Evolutionary conservation across 2,113 vertebrate species (phyloP).

Genomic region (Silurus glanis): DNA sequence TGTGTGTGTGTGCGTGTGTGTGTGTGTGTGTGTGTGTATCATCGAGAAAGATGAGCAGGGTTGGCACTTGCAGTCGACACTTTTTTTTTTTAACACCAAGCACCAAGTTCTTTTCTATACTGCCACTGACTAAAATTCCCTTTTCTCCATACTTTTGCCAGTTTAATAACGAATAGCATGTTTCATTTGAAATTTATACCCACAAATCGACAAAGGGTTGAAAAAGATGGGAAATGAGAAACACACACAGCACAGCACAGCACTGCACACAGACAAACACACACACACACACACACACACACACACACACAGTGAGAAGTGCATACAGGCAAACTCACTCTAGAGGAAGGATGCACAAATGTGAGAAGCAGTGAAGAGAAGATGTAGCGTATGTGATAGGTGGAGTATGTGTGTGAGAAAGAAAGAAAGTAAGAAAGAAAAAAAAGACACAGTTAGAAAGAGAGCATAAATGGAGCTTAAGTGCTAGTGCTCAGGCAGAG

Average conservation of each 20-base stretch:
- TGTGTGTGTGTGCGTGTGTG: not conserved
- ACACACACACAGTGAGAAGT: not conserved
- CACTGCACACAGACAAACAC: not conserved
- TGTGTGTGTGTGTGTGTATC: not conserved
- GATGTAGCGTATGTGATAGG: slow-evolving; percentile 6
- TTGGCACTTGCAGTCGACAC: slow-evolving; percentile 3
- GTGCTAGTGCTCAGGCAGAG: slow-evolving; percentile 67
- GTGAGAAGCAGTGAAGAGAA: slow-evolving; percentile 14
- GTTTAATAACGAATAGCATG: slow-evolving; percentile 69
- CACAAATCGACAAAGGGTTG: slow-evolving; percentile 67
- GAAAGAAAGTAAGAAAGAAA: not conserved
- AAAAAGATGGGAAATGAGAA: slow-evolving; percentile 44
- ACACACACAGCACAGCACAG: not conserved
- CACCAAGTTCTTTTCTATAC: slow-evolving; percentile 1
- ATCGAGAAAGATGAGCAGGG: slow-evolving; percentile 10
- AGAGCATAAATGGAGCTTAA: slow-evolving; percentile 65
- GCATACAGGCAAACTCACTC: slow-evolving; percentile 16
- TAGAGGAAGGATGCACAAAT: slow-evolving; percentile 30
- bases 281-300: not conserved
- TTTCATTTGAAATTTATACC: slow-evolving; percentile 64
- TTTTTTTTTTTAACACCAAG: not conserved
- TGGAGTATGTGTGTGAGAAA: not conserved
- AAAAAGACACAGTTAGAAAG: slow-evolving; percentile 19
- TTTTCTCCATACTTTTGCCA: slow-evolving; percentile 61
- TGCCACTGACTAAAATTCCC: slow-evolving; percentile 23